A percentile compares a stretch with the other conserved stretches of the same genome.
Conservation (phyloP, 2,797 vertebrate genomes). For the Telmatherina bonti region DNA sequence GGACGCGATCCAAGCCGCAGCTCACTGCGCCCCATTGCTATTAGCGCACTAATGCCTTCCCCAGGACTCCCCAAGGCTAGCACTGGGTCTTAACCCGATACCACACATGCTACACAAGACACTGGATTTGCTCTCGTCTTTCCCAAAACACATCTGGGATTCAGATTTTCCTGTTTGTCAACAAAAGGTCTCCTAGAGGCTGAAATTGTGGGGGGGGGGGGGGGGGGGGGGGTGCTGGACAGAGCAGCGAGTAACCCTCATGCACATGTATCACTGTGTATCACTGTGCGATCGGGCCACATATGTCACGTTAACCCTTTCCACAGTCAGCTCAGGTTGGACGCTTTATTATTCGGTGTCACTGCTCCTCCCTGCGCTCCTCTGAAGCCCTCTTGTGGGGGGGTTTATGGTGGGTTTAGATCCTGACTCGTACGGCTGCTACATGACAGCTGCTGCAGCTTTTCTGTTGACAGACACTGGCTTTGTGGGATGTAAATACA, state of each 20-base stretch:
- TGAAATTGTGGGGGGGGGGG: slow-evolving; percentile 32
- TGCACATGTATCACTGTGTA: slow-evolving; percentile 50
- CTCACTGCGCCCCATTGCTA: slow-evolving; percentile 52
- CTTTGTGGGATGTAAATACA: slow-evolving; percentile 21
- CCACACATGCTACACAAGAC: slow-evolving; percentile 75
- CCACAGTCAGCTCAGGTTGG: slow-evolving; percentile 32
- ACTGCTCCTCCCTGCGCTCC: slow-evolving; percentile 31
- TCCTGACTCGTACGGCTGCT: slow-evolving; percentile 40
- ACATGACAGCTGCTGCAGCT: slow-evolving; percentile 44
- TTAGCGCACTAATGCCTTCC: slow-evolving; percentile 79
- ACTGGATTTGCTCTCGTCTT: slow-evolving; percentile 50
- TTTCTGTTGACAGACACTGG: slow-evolving; percentile 27
- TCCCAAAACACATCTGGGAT: slow-evolving; percentile 77
- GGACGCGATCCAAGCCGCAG: slow-evolving; percentile 67
- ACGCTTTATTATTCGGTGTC: slow-evolving; percentile 45
- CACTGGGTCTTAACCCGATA: slow-evolving; percentile 73
- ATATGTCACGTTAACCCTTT: slow-evolving; percentile 63
- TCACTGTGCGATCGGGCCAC: slow-evolving; percentile 49
- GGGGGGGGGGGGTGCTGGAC: slow-evolving; percentile 41
- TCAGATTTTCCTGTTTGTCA: slow-evolving; percentile 82
- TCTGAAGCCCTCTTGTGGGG: slow-evolving; percentile 51
- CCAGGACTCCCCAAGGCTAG: slow-evolving; percentile 73
- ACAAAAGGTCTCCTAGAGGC: slow-evolving; percentile 69
- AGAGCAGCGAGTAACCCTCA: slow-evolving; percentile 19
- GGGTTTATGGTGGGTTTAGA: slow-evolving; percentile 50